phyloP scores from a whole-genome alignment of 2,797 vertebrate species.

The Buphagus erythrorhynchus region DNA sequence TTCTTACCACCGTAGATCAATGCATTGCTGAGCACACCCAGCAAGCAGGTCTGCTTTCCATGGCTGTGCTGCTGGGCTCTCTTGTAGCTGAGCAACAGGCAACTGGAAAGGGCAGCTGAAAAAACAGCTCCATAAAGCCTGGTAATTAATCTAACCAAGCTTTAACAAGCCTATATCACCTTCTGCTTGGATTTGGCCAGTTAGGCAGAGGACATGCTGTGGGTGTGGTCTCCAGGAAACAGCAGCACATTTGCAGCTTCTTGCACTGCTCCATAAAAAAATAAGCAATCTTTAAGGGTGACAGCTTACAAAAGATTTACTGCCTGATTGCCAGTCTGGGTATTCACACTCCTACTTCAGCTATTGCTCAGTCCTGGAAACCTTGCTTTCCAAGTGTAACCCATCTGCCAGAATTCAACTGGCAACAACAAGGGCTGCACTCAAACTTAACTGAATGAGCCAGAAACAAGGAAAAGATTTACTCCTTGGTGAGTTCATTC shows the following conservation, averaged over 20 bases:
- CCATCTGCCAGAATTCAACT: neutral
- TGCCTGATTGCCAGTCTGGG: neutral
- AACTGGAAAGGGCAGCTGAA: neutral
- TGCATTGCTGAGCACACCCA: neutral
- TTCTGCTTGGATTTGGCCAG: neutral
- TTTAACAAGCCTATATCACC: neutral
- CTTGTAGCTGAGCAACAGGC: neutral
- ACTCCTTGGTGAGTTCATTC: neutral
- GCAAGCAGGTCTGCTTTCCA: neutral
- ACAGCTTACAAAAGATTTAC: neutral
- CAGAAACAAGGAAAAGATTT: neutral
- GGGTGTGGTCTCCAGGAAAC: neutral
- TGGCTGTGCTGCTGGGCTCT: neutral
- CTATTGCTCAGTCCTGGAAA: neutral
- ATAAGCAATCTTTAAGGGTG: neutral
- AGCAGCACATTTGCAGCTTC: neutral
- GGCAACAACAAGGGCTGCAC: neutral
- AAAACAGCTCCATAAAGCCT: neutral
- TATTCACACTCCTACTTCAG: neutral
- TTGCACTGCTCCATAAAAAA: neutral
- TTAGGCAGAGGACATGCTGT: fast-evolving
- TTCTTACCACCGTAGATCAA: neutral
- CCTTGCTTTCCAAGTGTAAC: neutral
- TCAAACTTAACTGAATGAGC: neutral
- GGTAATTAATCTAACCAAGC: neutral